Base-by-base conservation (phyloP, 2,797 vertebrate species). In the Chiropotes sagulatus region DNA sequence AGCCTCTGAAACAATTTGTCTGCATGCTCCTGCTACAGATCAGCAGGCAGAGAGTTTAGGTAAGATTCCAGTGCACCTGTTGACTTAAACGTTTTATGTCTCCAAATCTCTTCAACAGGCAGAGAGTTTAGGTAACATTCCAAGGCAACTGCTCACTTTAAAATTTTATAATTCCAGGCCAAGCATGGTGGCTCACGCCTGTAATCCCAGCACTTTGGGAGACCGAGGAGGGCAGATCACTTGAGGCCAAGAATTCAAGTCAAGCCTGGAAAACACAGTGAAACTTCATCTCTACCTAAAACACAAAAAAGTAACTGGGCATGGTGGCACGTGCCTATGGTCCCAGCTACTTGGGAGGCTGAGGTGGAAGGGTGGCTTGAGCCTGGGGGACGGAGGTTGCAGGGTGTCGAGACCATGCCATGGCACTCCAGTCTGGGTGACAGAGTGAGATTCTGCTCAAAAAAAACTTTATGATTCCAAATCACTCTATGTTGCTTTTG, bases 31-130 rank as follows among this genome's bases (percentile, higher is more conserved):
- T 15, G 4, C 13, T 76, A 4, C 64, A 2, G 7, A 9, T 3
- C 19, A 20, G 0, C 12, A 14, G 39, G n/a, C 1, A 1, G 6
- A 5, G 7, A 13, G 9, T 58, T 30, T 33, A 30, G 15, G 3
- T 11, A 7, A 0, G 15, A 17, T 30, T 82, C 24, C 12, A 1
- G 17, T 1, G 20, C 7, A 11, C 10, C 20, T 0, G 0, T 9
- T 26, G 15, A 46, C 41, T 50, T 72, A 6, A 30, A 46, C 30
- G 6, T 12, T 50, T 33, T 13, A 3, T 4, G 2, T 30, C 2
- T 70, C 28, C 54, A 36, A 12, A 5, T 81, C 14, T 67, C 61
- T 67, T 67, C 61, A 67, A 67, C 33, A 67, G 61, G 33, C 61
- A 67, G 33, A 67, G 15, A 67, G 15, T 67, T 67, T 33, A n/a